phyloP scores from a whole-genome alignment of 2,888 invertebrate genomes.

The Apotomis betuletana region DNA sequence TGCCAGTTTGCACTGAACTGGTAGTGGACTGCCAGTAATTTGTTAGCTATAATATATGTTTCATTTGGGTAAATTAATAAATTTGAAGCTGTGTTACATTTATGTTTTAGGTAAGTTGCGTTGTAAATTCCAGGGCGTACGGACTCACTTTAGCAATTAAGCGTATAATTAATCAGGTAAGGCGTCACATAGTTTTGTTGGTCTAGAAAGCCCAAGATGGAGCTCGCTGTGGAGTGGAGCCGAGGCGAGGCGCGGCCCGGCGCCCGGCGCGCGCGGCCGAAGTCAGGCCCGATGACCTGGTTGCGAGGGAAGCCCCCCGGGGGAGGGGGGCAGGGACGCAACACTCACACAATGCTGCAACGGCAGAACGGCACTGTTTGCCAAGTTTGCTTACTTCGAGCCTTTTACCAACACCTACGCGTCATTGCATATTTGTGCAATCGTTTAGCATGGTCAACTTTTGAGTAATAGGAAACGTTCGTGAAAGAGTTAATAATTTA shows the following conservation, averaged over 20 bases:
- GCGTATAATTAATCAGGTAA: constrained; percentile 45
- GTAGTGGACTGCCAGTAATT: too few species aligned
- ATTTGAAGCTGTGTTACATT: too few species aligned
- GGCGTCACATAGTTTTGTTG: constrained; percentile 51
- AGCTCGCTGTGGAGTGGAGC: constrained; percentile 52
- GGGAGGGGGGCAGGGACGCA: constrained; percentile 47
- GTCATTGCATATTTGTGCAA: constrained; percentile 42
- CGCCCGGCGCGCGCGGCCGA: constrained; percentile 54
- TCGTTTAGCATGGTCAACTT: constrained; percentile 36
- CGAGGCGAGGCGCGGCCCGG: not conserved
- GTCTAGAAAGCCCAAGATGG: constrained; percentile 55
- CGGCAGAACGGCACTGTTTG: constrained; percentile 40
- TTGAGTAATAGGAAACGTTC: constrained; percentile 33
- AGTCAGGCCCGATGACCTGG: constrained; percentile 75
- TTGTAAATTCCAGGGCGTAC: too few species aligned
- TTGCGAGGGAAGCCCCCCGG: constrained; percentile 74
- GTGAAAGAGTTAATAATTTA: constrained; percentile 23
- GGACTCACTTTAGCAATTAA: too few species aligned
- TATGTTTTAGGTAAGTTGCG: too few species aligned
- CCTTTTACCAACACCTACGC: constrained; percentile 42
- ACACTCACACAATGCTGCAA: constrained; percentile 38
- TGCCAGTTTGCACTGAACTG: too few species aligned
- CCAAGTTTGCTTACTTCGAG: constrained; percentile 41
- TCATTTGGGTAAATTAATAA: too few species aligned
- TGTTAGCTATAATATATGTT: too few species aligned